Evolutionary conservation across 2,113 vertebrate species (phyloP).

Genomic region (Pelecanus crispus): DNA sequence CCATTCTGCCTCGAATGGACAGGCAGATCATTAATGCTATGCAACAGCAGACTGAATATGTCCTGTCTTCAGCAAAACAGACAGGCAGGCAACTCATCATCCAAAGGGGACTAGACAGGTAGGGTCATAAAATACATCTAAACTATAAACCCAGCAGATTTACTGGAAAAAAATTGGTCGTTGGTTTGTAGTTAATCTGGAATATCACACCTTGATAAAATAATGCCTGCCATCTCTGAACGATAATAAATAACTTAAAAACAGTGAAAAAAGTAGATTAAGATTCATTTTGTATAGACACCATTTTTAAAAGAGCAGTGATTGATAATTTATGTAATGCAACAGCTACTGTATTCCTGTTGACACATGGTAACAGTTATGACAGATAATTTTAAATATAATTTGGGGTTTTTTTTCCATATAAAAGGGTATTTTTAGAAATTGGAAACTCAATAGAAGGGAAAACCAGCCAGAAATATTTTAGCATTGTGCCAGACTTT

Average conservation of each 20-base stretch:
- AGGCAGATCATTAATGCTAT: background rate
- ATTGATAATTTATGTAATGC: background rate
- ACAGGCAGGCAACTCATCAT: background rate
- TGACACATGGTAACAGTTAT: background rate
- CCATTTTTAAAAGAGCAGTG: background rate
- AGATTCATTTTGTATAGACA: background rate
- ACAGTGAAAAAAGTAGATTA: background rate
- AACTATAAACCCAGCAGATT: background rate
- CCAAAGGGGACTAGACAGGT: background rate
- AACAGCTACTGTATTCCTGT: background rate
- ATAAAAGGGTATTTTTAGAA: background rate
- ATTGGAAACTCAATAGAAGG: background rate
- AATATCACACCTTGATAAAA: background rate
- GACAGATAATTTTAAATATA: background rate
- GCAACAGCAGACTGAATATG: background rate
- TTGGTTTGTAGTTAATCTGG: background rate
- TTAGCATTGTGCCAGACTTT: background rate
- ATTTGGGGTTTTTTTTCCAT: background rate
- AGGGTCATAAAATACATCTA: background rate
- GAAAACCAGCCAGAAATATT: background rate
- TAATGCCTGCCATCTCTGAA: background rate
- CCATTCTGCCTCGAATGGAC: background rate
- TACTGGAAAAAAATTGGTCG: background rate
- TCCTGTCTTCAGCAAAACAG: background rate
- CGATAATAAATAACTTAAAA: background rate